phyloP scores from a whole-genome alignment of 2,888 invertebrate genomes.

The Actias luna region DNA sequence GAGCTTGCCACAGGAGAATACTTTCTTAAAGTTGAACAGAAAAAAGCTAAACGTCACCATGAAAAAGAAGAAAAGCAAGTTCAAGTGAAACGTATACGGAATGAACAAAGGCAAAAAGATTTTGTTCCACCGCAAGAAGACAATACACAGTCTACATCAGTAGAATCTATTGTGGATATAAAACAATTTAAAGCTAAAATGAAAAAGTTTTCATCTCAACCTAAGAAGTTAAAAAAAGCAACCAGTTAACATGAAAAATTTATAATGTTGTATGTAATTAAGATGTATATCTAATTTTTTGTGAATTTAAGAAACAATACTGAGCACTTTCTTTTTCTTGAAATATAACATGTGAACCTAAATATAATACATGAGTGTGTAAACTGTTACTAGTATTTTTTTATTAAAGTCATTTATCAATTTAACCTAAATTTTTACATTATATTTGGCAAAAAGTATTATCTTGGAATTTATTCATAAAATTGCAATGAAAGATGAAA shows the following conservation, averaged over 20 bases:
- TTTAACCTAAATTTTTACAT: too few species aligned
- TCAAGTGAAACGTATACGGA: slow-evolving; percentile 86
- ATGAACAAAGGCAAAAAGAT: slow-evolving; percentile 89
- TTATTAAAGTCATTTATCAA: too few species aligned
- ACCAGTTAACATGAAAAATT: slow-evolving; percentile 1
- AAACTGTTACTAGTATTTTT: too few species aligned
- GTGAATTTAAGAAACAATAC: too few species aligned
- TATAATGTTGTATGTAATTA: background rate
- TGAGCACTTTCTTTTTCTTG: too few species aligned
- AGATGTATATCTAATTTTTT: too few species aligned
- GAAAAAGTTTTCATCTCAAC: slow-evolving; percentile 83
- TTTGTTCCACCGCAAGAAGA: slow-evolving; percentile 91
- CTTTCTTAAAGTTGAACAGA: slow-evolving; percentile 94
- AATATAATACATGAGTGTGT: too few species aligned
- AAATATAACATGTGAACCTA: too few species aligned
- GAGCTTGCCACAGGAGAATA: slow-evolving; percentile 97
- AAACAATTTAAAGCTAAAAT: slow-evolving; percentile 89
- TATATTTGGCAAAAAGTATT: too few species aligned
- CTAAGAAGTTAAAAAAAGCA: slow-evolving; percentile 45
- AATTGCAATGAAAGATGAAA: too few species aligned
- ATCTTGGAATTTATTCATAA: too few species aligned
- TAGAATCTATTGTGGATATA: slow-evolving; percentile 82
- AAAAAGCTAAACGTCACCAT: slow-evolving; percentile 85
- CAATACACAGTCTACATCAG: slow-evolving; percentile 34
- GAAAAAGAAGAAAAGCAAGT: slow-evolving; percentile 90